Evolutionary conservation across 2,113 vertebrate species (phyloP).

Genomic region (Pipra filicauda): DNA sequence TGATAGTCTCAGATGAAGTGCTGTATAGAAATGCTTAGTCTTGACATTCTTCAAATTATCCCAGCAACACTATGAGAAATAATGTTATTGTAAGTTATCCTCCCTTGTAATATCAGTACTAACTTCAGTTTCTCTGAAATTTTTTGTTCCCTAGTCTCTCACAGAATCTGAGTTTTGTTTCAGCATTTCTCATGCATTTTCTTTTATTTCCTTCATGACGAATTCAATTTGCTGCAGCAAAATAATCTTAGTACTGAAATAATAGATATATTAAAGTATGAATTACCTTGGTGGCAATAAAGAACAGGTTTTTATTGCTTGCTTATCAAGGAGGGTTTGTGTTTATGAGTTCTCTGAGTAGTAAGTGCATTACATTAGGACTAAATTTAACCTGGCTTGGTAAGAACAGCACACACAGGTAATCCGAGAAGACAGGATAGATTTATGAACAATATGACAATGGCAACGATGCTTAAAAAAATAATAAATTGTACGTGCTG

Average conservation of each 20-base stretch:
- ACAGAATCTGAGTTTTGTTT: neutral
- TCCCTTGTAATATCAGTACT: neutral
- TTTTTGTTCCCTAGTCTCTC: neutral
- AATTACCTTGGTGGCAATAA: conserved; percentile 59
- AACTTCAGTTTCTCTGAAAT: neutral
- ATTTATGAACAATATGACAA: neutral
- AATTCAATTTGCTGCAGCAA: conserved; percentile 42
- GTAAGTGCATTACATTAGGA: neutral
- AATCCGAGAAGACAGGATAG: neutral
- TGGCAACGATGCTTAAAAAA: neutral
- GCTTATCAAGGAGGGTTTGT: conserved; percentile 48
- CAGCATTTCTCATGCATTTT: conserved; percentile 6
- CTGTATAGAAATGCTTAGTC: neutral
- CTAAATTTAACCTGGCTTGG: conserved; percentile 33
- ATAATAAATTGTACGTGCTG: neutral
- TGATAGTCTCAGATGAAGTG: neutral
- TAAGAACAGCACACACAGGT: neutral
- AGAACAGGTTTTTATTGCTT: conserved; percentile 54
- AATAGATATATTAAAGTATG: conserved; percentile 33
- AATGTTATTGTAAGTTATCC: neutral
- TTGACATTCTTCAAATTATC: neutral
- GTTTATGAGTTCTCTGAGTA: conserved; percentile 30
- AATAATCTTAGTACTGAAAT: conserved; percentile 39
- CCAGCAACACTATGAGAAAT: neutral
- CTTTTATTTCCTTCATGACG: conserved; percentile 9